Evolutionary conservation across 2,113 vertebrate genomes (phyloP), one percentile per base, ranked within the genome.

Genomic region (Oncorhynchus kisutch): DNA sequence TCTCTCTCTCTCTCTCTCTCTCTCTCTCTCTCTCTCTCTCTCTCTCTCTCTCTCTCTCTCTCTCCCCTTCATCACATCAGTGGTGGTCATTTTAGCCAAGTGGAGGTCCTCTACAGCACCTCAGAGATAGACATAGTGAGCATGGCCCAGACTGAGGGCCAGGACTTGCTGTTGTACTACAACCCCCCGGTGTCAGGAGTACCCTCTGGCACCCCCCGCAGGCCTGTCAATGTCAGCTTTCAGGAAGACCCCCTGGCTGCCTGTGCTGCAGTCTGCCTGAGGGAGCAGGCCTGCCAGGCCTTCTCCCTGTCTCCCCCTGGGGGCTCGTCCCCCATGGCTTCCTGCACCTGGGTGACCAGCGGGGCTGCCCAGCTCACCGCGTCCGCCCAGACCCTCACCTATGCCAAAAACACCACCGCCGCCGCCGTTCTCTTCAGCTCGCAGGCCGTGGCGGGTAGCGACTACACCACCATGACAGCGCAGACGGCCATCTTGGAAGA

Each of bases 191-290:
- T 93, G 60, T 82, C 85, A 75, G 96, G 94, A 24, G 22, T 88
- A 80, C 94, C 92, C 31, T 86, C 92, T 3, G 81, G 39, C 39
- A 3, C 81, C 31, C 80, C 88, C 65, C 82, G 87, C 76, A 92
- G 82, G 29, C 87, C 84, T 74, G 86, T 94, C 70, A 96, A 97
- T 8, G 83, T 97, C 81, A 97, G 95, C 0, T 83, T 90, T 67
- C 76, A 85, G 70, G 77, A 25, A 25, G 91, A 96, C 29, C 90
- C 95, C 0, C 71, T 92, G 31, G 71, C 88, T 22, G 85, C 87
- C 34, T 99, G 98, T 87, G 97, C 97, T 73, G 91, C 91, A 31
- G 86, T 90, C 75, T 99, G 98, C 83, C 92, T 99, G 71, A 94
- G 90, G 89, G 95, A 97, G 77, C 92, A 80, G 3, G 92, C 89